These are phyloP conservation scores for Tetraodon nigroviridis DNA, from an alignment of 2,113 vertebrate genomes.

Conservation along the genomic window DNA sequence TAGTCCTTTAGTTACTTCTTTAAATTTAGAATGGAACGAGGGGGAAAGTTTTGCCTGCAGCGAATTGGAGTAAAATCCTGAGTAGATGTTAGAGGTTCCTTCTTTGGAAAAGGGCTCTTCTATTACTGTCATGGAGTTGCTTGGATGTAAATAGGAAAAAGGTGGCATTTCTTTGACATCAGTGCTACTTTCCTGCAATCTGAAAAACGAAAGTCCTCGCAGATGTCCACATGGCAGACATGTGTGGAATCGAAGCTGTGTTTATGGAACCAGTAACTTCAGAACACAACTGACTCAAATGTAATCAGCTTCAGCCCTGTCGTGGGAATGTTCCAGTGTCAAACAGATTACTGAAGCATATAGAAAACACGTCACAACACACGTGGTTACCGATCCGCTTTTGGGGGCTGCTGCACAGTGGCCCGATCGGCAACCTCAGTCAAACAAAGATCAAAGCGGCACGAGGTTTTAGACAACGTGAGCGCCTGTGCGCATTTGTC, in stretches of 20 bases:
- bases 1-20: not conserved
- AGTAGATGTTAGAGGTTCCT: not conserved
- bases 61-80: too few relatives aligned
- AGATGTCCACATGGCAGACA: constrained; percentile 45
- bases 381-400: constrained; percentile 30
- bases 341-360: constrained; percentile 52
- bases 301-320: constrained; percentile 24
- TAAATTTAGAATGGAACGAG: not conserved
- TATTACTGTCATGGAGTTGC: not conserved
- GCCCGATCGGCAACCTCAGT: constrained; percentile 24
- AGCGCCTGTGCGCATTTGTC: constrained; percentile 16
- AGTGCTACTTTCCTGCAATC: constrained; percentile 35
- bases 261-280: constrained; percentile 47
- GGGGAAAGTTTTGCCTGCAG: too few relatives aligned
- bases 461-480: constrained; percentile 45
- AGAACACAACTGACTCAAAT: constrained; percentile 42
- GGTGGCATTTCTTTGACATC: constrained; percentile 47
- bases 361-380: constrained; percentile 55
- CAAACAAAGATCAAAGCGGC: constrained; percentile 52
- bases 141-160: constrained; percentile 6
- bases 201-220: constrained; percentile 59
- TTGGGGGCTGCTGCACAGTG: constrained; percentile 45
- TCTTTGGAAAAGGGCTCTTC: not conserved
- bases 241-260: constrained; percentile 52
- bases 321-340: constrained; percentile 38